Evolutionary conservation across 1,140 invertebrate species (phyloP).

Genomic region (Hetaerina americana): DNA sequence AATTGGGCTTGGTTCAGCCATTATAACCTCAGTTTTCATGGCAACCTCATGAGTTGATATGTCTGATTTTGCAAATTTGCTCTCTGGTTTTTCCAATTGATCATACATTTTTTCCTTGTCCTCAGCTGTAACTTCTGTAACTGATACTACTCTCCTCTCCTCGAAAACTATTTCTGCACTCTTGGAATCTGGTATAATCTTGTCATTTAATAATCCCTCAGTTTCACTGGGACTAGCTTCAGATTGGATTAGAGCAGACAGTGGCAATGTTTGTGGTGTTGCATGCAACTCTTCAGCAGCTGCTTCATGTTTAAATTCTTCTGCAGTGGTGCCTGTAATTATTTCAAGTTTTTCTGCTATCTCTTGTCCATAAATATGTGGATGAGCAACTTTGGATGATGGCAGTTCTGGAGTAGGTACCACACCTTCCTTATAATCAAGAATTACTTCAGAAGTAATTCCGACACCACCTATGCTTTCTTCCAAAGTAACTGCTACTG

Average conservation of each 20-base stretch:
- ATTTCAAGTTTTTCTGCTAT: not conserved
- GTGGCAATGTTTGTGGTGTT: not conserved
- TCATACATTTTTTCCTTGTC: not conserved
- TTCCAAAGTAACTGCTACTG: not conserved
- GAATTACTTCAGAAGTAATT: not conserved
- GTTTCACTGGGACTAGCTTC: not conserved
- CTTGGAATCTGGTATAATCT: not conserved
- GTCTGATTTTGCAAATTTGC: not conserved
- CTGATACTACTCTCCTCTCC: conserved; percentile 16
- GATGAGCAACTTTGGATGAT: not conserved
- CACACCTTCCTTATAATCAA: not conserved
- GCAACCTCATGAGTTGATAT: not conserved
- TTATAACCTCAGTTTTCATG: not conserved
- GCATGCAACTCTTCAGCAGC: not conserved
- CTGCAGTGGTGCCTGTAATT: not conserved
- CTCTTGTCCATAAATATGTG: not conserved
- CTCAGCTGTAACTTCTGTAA: conserved; percentile 6
- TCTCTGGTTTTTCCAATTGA: not conserved
- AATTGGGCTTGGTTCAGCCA: not conserved
- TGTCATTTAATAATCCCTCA: conserved; percentile 5
- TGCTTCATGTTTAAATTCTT: not conserved
- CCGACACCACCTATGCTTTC: not conserved
- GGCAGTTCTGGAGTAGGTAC: not conserved
- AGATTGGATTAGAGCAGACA: not conserved
- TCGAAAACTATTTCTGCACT: conserved; percentile 7